A percentile compares a stretch with the other conserved stretches of the same genome.
phyloP scores from a whole-genome alignment of 2,888 invertebrate species.

The Ischnus inquisitorius region DNA sequence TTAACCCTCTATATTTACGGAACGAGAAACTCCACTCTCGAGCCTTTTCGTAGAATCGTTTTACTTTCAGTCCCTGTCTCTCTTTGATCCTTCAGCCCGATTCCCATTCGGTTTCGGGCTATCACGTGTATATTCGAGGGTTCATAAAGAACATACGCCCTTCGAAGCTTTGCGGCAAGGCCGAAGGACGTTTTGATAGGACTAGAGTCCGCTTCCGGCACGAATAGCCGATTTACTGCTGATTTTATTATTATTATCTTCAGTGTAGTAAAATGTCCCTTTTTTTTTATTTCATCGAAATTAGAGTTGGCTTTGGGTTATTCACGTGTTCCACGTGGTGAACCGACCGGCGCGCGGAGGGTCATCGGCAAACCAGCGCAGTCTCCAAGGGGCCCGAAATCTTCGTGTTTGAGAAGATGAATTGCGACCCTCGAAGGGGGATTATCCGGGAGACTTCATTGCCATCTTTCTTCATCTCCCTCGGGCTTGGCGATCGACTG shows the following conservation, averaged over 20 bases:
- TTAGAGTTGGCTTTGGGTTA: neutral
- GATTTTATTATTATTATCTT: neutral
- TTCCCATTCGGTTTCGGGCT: neutral
- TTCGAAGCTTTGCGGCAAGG: neutral
- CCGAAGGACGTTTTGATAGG: neutral
- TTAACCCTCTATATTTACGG: neutral
- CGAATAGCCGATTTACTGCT: neutral
- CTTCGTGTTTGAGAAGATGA: neutral
- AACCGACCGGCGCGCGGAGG: neutral
- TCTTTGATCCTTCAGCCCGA: neutral
- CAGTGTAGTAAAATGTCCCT: neutral
- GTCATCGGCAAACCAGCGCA: neutral
- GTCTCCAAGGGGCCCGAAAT: neutral
- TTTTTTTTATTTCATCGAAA: neutral
- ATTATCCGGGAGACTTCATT: neutral
- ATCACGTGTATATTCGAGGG: neutral
- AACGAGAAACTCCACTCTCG: neutral
- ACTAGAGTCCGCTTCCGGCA: neutral
- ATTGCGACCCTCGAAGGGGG: neutral
- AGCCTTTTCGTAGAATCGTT: neutral
- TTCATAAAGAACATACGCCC: neutral
- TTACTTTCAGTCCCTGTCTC: neutral
- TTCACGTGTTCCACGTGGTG: neutral
- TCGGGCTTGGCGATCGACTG: neutral
- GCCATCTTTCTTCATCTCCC: neutral